These are phyloP conservation scores for Gryllus longicercus DNA, from an alignment of 2,888 invertebrate genomes.

Conservation along the genomic window DNA sequence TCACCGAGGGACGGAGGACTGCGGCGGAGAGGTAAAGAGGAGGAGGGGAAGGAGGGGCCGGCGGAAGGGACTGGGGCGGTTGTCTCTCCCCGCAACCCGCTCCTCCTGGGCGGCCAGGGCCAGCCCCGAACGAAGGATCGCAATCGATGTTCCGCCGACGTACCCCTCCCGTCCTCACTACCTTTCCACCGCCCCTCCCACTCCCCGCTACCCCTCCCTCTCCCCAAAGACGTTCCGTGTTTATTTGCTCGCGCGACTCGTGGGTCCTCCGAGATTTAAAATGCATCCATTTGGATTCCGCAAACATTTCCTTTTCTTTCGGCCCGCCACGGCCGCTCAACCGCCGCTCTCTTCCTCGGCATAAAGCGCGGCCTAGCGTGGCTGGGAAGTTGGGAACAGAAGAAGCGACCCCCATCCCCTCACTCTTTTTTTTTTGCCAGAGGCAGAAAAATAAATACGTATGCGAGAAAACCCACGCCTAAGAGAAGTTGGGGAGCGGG, in stretches of 20 bases:
- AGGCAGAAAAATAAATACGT: not conserved
- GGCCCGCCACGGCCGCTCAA: not conserved
- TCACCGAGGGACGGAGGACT: not conserved
- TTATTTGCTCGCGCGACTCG: not conserved
- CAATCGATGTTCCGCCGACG: not conserved
- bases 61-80: not conserved
- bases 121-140: not conserved
- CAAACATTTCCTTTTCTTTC: slow-evolving; percentile 17
- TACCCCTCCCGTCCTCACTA: not conserved
- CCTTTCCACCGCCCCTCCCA: not conserved
- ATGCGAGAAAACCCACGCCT: not conserved
- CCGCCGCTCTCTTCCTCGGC: not conserved
- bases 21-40: not conserved
- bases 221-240: not conserved
- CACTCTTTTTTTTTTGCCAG: not conserved
- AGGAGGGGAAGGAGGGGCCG: not conserved
- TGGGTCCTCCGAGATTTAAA: not conserved
- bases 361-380: not conserved
- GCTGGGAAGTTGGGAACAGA: slow-evolving; percentile 17
- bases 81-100: not conserved
- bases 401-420: not conserved
- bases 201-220: not conserved
- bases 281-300: slow-evolving; percentile 17
- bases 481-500: not conserved
- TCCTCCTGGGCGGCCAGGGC: not conserved